These are phyloP conservation scores for Nomada ferruginata DNA, from an alignment of 2,888 invertebrate species.

Conservation along the genomic window DNA sequence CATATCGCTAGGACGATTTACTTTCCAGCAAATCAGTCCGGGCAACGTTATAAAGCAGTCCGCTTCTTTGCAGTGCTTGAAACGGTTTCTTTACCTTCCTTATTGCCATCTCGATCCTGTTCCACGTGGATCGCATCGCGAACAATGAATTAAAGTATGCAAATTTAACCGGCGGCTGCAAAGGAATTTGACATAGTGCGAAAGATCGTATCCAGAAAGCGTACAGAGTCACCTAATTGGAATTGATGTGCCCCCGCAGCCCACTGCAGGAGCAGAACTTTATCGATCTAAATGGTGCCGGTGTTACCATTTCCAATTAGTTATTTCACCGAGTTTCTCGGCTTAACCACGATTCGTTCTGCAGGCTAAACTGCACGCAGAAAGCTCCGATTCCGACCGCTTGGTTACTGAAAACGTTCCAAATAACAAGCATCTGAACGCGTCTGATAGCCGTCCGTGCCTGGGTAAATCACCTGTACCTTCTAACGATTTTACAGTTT, in stretches of 20 bases:
- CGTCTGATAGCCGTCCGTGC: slow-evolving; percentile 68
- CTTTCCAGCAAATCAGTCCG: background rate
- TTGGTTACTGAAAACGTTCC: slow-evolving; percentile 73
- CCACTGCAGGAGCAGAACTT: slow-evolving; percentile 43
- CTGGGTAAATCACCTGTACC: slow-evolving; percentile 67
- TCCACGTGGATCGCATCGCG: background rate
- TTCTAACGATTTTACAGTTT: slow-evolving; percentile 53
- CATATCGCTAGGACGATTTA: too few relatives aligned
- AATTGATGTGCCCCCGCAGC: slow-evolving; percentile 51
- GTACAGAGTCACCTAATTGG: slow-evolving; percentile 45
- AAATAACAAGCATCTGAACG: slow-evolving; percentile 71
- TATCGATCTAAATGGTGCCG: slow-evolving; percentile 65
- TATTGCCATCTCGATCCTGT: background rate
- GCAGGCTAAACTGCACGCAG: slow-evolving; percentile 33
- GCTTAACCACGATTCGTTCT: slow-evolving; percentile 59
- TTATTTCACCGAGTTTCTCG: slow-evolving; percentile 70
- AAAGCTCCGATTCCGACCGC: slow-evolving; percentile 53
- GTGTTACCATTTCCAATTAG: slow-evolving; percentile 64
- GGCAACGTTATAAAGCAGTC: background rate
- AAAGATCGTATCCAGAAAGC: slow-evolving; percentile 48
- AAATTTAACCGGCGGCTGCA: background rate
- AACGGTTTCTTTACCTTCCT: background rate
- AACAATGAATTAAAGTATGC: slow-evolving; percentile 17
- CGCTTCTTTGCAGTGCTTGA: background rate
- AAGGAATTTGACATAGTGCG: slow-evolving; percentile 33